phyloP scores from a whole-genome alignment of 2,888 invertebrate species.

The Euplexia lucipara region DNA sequence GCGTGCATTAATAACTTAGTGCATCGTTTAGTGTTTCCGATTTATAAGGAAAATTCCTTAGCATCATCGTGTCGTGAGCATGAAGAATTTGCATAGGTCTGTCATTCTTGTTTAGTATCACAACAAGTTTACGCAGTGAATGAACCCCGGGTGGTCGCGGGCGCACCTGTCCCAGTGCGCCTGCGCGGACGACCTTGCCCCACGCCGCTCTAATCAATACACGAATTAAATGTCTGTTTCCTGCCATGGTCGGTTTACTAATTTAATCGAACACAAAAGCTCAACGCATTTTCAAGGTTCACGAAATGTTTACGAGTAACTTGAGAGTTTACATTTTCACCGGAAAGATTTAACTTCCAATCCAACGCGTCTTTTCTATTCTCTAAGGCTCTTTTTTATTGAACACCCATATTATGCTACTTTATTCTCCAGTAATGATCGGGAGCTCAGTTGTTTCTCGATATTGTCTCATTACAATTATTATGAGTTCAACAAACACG shows the following conservation, averaged over 20 bases:
- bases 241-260: neutral
- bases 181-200: constrained; percentile 27
- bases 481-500: constrained; percentile 16
- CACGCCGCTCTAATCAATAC: constrained; percentile 11
- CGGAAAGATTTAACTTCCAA: neutral
- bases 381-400: neutral
- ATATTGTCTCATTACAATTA: constrained; percentile 25
- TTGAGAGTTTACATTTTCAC: neutral
- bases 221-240: constrained; percentile 6
- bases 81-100: constrained; percentile 7
- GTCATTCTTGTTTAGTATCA: constrained; percentile 14
- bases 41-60: constrained; percentile 2
- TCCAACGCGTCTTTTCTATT: neutral
- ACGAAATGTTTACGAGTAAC: neutral
- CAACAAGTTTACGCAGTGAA: constrained; percentile 10
- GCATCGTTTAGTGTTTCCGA: constrained; percentile 5
- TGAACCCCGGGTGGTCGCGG: constrained; percentile 9
- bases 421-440: neutral
- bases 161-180: constrained; percentile 31
- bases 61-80: constrained; percentile 7
- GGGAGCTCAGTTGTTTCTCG: neutral
- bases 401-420: neutral
- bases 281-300: neutral
- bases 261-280: constrained; percentile 4
- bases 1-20: neutral